Evolutionary conservation across 2,888 invertebrate genomes (phyloP).

Genomic region (Trachelus iudaicus): DNA sequence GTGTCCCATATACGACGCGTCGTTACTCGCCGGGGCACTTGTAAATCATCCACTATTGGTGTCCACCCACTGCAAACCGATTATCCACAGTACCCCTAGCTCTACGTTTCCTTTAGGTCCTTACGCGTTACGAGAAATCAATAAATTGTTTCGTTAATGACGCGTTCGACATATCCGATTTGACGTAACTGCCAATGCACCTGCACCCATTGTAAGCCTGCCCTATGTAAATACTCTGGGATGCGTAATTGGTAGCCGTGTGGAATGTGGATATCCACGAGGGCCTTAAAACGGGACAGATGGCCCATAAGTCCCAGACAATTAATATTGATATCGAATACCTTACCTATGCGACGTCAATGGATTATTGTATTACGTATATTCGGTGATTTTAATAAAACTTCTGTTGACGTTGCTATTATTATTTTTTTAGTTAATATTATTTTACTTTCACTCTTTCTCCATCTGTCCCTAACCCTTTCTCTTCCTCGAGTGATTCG

Average conservation of each 20-base stretch:
- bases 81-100: neutral
- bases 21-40: slow-evolving; percentile 29
- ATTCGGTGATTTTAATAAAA: neutral
- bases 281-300: neutral
- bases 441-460: neutral
- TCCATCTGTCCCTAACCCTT: neutral
- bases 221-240: slow-evolving; percentile 10
- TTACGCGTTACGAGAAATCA: slow-evolving; percentile 12
- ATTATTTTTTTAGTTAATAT: neutral
- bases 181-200: slow-evolving; percentile 23
- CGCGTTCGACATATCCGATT: slow-evolving; percentile 22
- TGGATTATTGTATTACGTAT: neutral
- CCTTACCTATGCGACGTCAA: neutral
- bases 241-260: slow-evolving; percentile 4
- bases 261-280: neutral
- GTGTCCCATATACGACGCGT: slow-evolving; percentile 26
- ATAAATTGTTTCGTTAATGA: slow-evolving; percentile 34
- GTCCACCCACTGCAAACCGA: slow-evolving; percentile 20
- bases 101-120: neutral
- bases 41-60: slow-evolving; percentile 34
- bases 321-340: neutral
- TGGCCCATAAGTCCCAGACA: neutral
- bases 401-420: neutral
- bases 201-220: slow-evolving; percentile 13
- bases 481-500: slow-evolving; percentile 1